Percentiles rank a stretch among this genome's conserved stretches.
These are phyloP conservation scores for Drosophila demipolita DNA, from an alignment of 2,888 invertebrate genomes.

Conservation along the genomic window DNA sequence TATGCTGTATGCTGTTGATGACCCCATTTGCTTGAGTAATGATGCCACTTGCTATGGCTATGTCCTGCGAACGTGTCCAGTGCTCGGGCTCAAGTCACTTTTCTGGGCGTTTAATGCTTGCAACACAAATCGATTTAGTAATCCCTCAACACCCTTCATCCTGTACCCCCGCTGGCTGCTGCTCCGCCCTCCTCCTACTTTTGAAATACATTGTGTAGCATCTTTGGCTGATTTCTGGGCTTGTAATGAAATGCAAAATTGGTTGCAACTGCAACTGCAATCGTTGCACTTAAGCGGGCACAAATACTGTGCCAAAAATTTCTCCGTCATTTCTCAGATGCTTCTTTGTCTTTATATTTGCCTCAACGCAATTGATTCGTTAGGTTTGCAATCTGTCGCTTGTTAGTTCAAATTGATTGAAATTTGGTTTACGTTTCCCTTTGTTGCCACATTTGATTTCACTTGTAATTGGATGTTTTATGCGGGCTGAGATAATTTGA, in stretches of 20 bases:
- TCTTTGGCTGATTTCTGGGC: slow-evolving; percentile 57
- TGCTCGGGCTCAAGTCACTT: slow-evolving; percentile 24
- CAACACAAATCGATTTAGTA: slow-evolving; percentile 61
- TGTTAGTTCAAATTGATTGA: slow-evolving; percentile 75
- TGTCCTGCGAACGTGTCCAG: slow-evolving; percentile 15
- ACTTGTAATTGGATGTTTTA: slow-evolving; percentile 38
- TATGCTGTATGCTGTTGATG: slow-evolving; percentile 68
- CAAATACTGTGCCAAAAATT: background rate
- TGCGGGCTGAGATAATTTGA: slow-evolving; percentile 55
- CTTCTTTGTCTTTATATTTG: slow-evolving; percentile 25
- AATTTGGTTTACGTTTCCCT: slow-evolving; percentile 63
- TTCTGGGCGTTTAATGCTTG: slow-evolving; percentile 40
- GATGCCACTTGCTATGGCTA: slow-evolving; percentile 68
- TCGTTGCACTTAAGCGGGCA: slow-evolving; percentile 30
- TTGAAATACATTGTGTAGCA: slow-evolving; percentile 18
- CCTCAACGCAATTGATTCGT: slow-evolving; percentile 64
- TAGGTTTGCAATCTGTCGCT: slow-evolving; percentile 72
- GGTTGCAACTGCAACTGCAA: slow-evolving; percentile 25
- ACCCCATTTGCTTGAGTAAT: slow-evolving; percentile 80
- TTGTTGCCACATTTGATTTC: slow-evolving; percentile 52
- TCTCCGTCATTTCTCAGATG: slow-evolving; percentile 14
- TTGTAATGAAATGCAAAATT: slow-evolving; percentile 65
- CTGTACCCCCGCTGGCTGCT: too few species aligned
- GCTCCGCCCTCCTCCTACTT: background rate
- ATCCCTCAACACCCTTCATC: background rate